Percentiles rank a stretch among this genome's conserved stretches.
These are phyloP conservation scores for Apoda limacodes DNA, from an alignment of 2,888 invertebrate species.

Conservation along the genomic window DNA sequence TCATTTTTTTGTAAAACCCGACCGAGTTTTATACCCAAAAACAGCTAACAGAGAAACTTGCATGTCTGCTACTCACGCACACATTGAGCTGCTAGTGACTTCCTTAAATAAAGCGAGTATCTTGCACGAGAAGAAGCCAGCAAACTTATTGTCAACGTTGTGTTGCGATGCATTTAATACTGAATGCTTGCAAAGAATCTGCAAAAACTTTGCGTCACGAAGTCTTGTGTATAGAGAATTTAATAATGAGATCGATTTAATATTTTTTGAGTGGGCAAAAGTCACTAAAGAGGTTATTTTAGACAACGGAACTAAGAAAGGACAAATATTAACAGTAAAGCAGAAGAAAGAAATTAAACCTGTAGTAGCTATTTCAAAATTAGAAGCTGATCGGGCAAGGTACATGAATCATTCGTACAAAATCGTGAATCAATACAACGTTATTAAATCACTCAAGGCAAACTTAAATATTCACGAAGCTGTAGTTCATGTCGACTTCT, in stretches of 20 bases:
- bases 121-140: slow-evolving; percentile 5
- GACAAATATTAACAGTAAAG: slow-evolving; percentile 6
- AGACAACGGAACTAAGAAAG: slow-evolving; percentile 6
- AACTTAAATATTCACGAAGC: slow-evolving; percentile 10
- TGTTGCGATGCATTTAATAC: too few relatives aligned
- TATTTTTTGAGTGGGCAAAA: slow-evolving; percentile 7
- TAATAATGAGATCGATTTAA: slow-evolving; percentile 1
- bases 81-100: slow-evolving; percentile 9
- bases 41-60: slow-evolving; percentile 10
- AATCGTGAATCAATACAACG: slow-evolving; percentile 11
- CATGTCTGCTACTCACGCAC: slow-evolving; percentile 4
- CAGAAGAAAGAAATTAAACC: slow-evolving; percentile 4
- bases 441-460: slow-evolving; percentile 9
- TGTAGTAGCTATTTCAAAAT: slow-evolving; percentile 7
- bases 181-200: too few relatives aligned
- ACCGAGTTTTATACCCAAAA: slow-evolving; percentile 10
- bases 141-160: too few relatives aligned
- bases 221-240: too few relatives aligned
- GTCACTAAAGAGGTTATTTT: slow-evolving; percentile 5
- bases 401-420: slow-evolving; percentile 9
- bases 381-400: slow-evolving; percentile 6
- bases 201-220: too few relatives aligned
- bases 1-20: slow-evolving; percentile 11
- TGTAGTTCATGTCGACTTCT: slow-evolving; percentile 19
- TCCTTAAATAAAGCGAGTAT: slow-evolving; percentile 7